Percentiles rank a stretch among this genome's conserved stretches.
Conservation (phyloP, 2,888 invertebrate genomes). For the Drosophila algonquin region DNA sequence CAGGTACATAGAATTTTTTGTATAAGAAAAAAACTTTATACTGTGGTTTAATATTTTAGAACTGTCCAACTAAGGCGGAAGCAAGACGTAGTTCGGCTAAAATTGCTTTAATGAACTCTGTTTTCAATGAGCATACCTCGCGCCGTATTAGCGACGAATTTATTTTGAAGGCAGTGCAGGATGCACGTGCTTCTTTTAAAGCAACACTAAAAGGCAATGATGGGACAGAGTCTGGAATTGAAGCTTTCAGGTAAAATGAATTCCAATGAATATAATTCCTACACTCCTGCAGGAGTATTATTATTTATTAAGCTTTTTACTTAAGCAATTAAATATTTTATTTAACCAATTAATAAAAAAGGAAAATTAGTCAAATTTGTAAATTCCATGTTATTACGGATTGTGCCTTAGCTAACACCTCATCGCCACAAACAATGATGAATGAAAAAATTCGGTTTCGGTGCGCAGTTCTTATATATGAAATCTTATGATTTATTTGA, state of each 20-base stretch:
- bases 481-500: too few species aligned
- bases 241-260: slow-evolving; percentile 86
- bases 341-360: too few species aligned
- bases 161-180: slow-evolving; percentile 95
- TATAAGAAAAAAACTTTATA: neutral
- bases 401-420: too few species aligned
- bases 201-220: slow-evolving; percentile 87
- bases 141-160: slow-evolving; percentile 96
- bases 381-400: too few species aligned
- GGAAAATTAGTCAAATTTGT: too few species aligned
- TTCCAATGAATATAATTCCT: too few species aligned
- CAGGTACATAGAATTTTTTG: slow-evolving; percentile 87
- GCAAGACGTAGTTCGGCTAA: slow-evolving; percentile 97
- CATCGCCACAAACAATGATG: too few species aligned
- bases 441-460: too few species aligned
- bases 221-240: slow-evolving; percentile 89
- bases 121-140: slow-evolving; percentile 97
- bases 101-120: slow-evolving; percentile 98
- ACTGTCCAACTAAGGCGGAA: slow-evolving; percentile 97
- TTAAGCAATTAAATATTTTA: too few species aligned
- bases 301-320: too few species aligned
- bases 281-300: too few species aligned
- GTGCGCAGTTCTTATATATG: too few species aligned
- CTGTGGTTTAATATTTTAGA: slow-evolving; percentile 85
- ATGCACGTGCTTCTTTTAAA: slow-evolving; percentile 94